Percentiles rank a stretch among this genome's conserved stretches.
Conservation (phyloP, 2,888 invertebrate genomes). For the Lumbricus terrestris region DNA sequence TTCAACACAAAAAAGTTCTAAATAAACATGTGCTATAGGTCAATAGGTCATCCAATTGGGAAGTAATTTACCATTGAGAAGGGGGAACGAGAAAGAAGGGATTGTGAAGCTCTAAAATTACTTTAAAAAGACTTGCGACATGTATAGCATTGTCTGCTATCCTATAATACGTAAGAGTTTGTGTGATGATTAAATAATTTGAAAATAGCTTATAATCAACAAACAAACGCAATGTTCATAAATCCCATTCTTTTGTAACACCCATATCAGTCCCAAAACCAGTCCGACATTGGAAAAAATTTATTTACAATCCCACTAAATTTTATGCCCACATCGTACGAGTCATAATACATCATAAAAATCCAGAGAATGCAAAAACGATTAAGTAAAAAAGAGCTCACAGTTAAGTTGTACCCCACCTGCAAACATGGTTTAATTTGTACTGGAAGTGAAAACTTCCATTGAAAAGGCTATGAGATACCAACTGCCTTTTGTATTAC, state of each 20-base stretch:
- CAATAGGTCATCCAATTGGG: too few species aligned
- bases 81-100: too few species aligned
- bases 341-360: not conserved
- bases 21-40: too few species aligned
- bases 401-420: not conserved
- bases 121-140: too few species aligned
- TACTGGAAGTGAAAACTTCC: not conserved
- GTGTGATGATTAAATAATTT: too few species aligned
- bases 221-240: not conserved
- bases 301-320: not conserved
- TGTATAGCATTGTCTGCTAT: too few species aligned
- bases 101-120: too few species aligned
- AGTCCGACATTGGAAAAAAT: not conserved
- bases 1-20: too few species aligned
- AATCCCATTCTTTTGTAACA: not conserved
- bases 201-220: not conserved
- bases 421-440: not conserved
- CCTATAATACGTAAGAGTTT: too few species aligned
- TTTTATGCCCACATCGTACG: not conserved
- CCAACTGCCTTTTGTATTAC: not conserved
- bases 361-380: not conserved
- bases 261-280: not conserved
- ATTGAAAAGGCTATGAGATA: not conserved
- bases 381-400: not conserved
- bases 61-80: too few species aligned